Base-by-base conservation (phyloP, 1,140 invertebrate genomes). In the Lasioglossum baleicum region DNA sequence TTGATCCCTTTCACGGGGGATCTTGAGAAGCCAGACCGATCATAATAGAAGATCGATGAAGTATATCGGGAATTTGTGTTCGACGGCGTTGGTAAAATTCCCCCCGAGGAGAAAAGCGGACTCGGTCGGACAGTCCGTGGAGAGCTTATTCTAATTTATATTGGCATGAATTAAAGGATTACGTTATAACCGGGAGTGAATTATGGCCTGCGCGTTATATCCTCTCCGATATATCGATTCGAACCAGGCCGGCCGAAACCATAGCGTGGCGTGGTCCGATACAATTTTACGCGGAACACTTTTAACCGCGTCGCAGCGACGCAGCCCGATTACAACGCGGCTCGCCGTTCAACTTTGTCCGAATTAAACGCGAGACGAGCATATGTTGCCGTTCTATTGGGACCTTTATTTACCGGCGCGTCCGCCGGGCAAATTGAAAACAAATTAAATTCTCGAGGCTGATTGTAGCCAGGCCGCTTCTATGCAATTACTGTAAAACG, bases 131-230 rank as follows among this genome's bases (percentile, higher is more conserved):
- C 79, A 74, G 83, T 53, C 61, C 56, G 56, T 53, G 17, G 56
- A 53, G 26, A 40, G 83, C 75, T 85, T 79, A 82, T 82, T 85
- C 79, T 85, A 85, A 85, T 85, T 85, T 85, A 85, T 84, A 85
- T 85, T 74, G 83, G 80, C 80, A 64, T 56, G 84, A 85, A 85
- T 85, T 85, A 85, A 85, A 85, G 84, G 84, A 85, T 85, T 85
- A 85, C 83, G 75, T 75, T 80, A 85, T 85, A 85, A 85, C 75
- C 75, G 81, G 20, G 22, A 70, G 66, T 85, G 83, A 85, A 85
- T 84, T 85, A 85, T 84, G 67, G 79, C 58, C 63, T 53, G 31
- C 58, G 63, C 68, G 67, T 64, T 84, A 76, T 84, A 75, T 77
- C 73, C 79, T 63, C 56, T 81, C 79, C 82, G 83, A 85, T 81